Conservation (phyloP, 1,140 invertebrate species). For the Babylonia areolata region DNA sequence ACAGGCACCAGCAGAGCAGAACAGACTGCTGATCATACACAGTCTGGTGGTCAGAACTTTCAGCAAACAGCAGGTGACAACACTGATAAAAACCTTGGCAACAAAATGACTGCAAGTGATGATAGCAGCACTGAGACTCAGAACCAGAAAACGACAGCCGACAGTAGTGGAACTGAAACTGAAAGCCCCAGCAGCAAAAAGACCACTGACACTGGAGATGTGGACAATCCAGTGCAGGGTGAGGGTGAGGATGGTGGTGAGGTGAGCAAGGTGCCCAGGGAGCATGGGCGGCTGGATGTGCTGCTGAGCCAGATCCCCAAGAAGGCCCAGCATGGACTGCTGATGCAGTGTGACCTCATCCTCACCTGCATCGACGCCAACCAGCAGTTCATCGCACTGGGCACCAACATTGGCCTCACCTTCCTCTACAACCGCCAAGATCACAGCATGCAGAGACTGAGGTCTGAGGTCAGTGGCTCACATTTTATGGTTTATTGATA, state of each 20-base stretch:
- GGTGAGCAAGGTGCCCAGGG: constrained; percentile 71
- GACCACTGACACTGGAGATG: neutral
- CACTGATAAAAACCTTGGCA: neutral
- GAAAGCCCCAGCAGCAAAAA: neutral
- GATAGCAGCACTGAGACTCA: neutral
- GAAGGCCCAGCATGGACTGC: constrained; percentile 86
- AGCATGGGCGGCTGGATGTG: constrained; percentile 88
- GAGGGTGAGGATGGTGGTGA: neutral
- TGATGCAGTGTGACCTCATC: constrained; percentile 83
- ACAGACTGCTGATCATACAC: too few species aligned
- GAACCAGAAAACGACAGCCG: neutral
- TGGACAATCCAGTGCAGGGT: neutral
- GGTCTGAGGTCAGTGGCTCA: constrained; percentile 82
- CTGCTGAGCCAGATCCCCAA: constrained; percentile 87
- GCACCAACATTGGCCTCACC: constrained; percentile 89
- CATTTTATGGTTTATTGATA: too few species aligned
- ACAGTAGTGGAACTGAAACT: neutral
- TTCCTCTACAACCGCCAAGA: constrained; percentile 90
- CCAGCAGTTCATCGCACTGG: constrained; percentile 87
- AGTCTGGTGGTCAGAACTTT: too few species aligned
- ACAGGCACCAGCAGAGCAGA: too few species aligned
- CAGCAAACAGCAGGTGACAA: too few species aligned
- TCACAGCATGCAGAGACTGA: constrained; percentile 85
- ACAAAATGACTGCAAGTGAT: too few species aligned
- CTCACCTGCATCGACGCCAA: constrained; percentile 90